Percentiles rank a stretch among this genome's conserved stretches.
Evolutionary conservation across 2,113 vertebrate genomes (phyloP).

Genomic region (Apistogramma diplotaenia): DNA sequence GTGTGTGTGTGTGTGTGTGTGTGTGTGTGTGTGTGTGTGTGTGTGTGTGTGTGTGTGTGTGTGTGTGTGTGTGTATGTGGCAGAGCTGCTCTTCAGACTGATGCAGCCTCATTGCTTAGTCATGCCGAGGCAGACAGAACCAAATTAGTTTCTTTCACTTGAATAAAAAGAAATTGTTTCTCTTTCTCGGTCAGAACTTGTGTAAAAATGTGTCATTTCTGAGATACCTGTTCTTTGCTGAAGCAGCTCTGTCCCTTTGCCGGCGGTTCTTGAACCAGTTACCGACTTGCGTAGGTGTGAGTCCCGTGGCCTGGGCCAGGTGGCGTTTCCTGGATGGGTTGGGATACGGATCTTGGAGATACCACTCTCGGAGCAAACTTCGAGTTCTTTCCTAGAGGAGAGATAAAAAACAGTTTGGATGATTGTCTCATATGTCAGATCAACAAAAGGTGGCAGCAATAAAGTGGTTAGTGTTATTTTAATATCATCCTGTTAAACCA

Average conservation of each 20-base stretch:
- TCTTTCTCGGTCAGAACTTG: neutral
- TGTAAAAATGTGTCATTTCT: neutral
- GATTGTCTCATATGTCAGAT: neutral
- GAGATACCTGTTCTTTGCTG: conserved; percentile 80
- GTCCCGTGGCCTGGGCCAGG: conserved; percentile 81
- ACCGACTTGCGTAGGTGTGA: conserved; percentile 82
- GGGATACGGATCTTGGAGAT: conserved; percentile 82
- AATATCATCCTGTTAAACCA: conserved; percentile 21
- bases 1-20: too few relatives aligned
- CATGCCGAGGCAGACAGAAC: too few relatives aligned
- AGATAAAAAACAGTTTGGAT: neutral
- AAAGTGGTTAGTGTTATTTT: neutral
- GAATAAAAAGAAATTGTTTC: neutral
- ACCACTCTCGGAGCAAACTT: conserved; percentile 82
- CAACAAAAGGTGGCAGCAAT: neutral
- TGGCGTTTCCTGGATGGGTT: conserved; percentile 82
- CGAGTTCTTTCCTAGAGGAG: conserved; percentile 78
- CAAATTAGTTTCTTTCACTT: neutral
- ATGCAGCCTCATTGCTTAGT: neutral
- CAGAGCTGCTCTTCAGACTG: neutral
- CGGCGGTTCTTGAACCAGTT: conserved; percentile 86
- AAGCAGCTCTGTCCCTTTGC: conserved; percentile 80
- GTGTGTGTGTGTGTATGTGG: neutral
- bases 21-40: too few relatives aligned
- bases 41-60: too few relatives aligned